A percentile compares a stretch with the other conserved stretches of the same genome.
phyloP scores from a whole-genome alignment of 1,140 invertebrate species.

The Macrocentrus cingulum region DNA sequence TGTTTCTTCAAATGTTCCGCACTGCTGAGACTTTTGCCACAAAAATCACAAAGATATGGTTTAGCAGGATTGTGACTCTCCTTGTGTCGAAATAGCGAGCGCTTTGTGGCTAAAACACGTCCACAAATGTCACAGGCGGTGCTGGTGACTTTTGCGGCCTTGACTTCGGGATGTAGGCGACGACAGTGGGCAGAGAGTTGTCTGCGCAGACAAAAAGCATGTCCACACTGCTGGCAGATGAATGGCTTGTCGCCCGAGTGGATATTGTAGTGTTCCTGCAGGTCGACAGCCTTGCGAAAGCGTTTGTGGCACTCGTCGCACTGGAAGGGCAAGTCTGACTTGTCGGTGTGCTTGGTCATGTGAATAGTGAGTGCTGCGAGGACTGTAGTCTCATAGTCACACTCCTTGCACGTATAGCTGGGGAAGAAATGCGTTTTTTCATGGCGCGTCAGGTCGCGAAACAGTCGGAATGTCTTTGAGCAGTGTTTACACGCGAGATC shows the following conservation, averaged over 20 bases:
- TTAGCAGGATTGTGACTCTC: constrained; percentile 65
- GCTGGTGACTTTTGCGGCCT: constrained; percentile 51
- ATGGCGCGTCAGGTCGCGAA: constrained; percentile 52
- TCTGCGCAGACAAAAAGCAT: constrained; percentile 57
- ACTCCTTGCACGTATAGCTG: constrained; percentile 52
- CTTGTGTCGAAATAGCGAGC: constrained; percentile 63
- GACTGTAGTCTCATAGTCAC: constrained; percentile 56
- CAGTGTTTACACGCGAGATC: constrained; percentile 54
- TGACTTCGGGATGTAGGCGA: constrained; percentile 49
- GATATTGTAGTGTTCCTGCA: constrained; percentile 57
- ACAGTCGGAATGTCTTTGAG: constrained; percentile 50
- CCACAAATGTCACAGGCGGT: constrained; percentile 58
- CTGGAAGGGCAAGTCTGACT: constrained; percentile 61
- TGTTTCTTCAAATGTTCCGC: constrained; percentile 73
- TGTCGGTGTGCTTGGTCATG: constrained; percentile 49
- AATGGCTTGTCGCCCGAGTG: constrained; percentile 61
- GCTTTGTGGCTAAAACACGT: constrained; percentile 51
- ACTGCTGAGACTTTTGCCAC: constrained; percentile 75
- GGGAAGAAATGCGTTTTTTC: constrained; percentile 55
- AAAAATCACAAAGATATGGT: constrained; percentile 69
- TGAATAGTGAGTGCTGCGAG: constrained; percentile 49
- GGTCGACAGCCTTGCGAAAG: constrained; percentile 59
- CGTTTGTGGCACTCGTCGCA: constrained; percentile 66
- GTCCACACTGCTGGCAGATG: constrained; percentile 62
- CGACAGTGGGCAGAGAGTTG: constrained; percentile 52